These are phyloP conservation scores for Pantherophis alleghaniensis DNA, from an alignment of 2,797 vertebrate genomes.

Conservation along the genomic window DNA sequence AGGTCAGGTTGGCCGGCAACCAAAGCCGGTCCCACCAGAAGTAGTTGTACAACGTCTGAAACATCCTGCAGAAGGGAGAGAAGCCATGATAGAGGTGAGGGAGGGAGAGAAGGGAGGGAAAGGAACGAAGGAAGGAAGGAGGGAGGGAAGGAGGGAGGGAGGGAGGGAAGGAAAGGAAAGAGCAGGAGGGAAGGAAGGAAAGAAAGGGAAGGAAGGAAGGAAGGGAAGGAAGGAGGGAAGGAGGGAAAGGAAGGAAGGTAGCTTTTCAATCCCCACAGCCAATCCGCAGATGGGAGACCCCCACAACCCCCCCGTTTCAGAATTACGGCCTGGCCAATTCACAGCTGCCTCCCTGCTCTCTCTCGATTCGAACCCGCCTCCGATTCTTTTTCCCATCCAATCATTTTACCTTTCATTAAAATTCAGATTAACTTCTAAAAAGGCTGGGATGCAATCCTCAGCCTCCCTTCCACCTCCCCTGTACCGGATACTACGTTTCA, in stretches of 20 bases:
- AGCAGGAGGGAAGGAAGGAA: no score
- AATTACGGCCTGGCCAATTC: background rate
- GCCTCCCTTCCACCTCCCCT: background rate
- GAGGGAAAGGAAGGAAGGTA: no score
- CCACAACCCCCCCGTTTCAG: background rate
- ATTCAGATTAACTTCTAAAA: background rate
- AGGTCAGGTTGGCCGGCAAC: conserved; percentile 90
- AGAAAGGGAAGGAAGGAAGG: no score
- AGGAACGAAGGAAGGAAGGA: no score
- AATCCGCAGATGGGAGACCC: background rate
- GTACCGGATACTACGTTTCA: background rate
- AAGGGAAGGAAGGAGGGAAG: no score
- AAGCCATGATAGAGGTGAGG: background rate
- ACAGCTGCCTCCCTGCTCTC: background rate
- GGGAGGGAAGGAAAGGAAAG: no score
- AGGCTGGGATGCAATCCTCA: rapidly evolving
- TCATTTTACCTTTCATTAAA: background rate
- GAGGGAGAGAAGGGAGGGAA: no score
- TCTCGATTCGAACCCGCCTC: rapidly evolving
- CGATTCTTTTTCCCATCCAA: background rate
- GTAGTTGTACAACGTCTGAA: conserved; percentile 80
- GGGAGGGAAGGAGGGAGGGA: no score
- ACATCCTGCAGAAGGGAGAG: conserved; percentile 77
- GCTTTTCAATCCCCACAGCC: background rate
- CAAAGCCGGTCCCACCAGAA: conserved; percentile 95